These are phyloP conservation scores for Diuraphis noxia DNA, from an alignment of 1,140 invertebrate species.

Conservation along the genomic window DNA sequence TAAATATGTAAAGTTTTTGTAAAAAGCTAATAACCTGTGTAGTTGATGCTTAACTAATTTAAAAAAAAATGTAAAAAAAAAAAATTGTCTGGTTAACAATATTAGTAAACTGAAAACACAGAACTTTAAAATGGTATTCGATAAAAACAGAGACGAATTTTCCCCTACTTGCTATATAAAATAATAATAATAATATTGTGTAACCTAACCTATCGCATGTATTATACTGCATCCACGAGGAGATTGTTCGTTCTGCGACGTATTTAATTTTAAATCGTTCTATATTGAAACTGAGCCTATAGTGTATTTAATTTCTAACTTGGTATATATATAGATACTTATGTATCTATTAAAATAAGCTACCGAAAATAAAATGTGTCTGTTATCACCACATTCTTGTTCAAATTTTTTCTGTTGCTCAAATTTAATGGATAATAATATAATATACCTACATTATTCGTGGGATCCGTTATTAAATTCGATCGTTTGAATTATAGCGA, in stretches of 20 bases:
- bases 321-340: not conserved
- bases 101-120: not conserved
- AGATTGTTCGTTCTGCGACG: not conserved
- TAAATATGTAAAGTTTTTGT: no score
- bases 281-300: not conserved
- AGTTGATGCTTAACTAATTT: no score
- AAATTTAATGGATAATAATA: not conserved
- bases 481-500: not conserved
- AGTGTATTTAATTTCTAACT: not conserved
- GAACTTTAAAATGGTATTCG: not conserved
- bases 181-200: not conserved
- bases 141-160: not conserved
- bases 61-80: no score
- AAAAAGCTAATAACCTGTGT: no score
- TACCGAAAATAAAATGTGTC: not conserved
- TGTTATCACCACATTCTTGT: not conserved
- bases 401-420: not conserved
- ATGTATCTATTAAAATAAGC: not conserved
- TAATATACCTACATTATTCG: not conserved
- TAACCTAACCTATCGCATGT: not conserved
- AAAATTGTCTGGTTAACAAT: no score
- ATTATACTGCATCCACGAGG: not conserved
- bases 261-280: not conserved
- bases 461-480: not conserved
- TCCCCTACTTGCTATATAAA: not conserved